Percentiles rank a stretch among this genome's conserved stretches.
These are phyloP conservation scores for Drosophila arawakana DNA, from an alignment of 1,140 invertebrate genomes.

Conservation along the genomic window DNA sequence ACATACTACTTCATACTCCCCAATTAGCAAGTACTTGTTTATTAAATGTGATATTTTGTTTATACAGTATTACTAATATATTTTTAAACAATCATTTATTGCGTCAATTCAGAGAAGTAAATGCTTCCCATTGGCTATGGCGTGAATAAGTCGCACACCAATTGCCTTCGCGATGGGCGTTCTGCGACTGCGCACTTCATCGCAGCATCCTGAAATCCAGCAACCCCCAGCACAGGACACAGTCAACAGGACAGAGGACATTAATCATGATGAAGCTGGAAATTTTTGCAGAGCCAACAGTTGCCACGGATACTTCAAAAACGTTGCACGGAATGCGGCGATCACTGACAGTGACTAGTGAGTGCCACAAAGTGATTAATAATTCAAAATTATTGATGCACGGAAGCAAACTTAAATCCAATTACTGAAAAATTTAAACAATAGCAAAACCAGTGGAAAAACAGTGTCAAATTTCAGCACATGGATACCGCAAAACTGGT, in stretches of 20 bases:
- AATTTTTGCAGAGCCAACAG: constrained; percentile 43
- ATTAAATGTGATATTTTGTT: too few species aligned
- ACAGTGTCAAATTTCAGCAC: constrained; percentile 26
- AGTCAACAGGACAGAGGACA: not conserved
- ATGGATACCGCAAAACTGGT: constrained; percentile 80
- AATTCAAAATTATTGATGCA: constrained; percentile 73
- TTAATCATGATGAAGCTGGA: constrained; percentile 31
- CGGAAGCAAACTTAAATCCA: constrained; percentile 59
- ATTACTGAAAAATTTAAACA: constrained; percentile 55
- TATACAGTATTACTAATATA: not conserved
- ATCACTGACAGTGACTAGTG: constrained; percentile 54
- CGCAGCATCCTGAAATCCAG: constrained; percentile 52
- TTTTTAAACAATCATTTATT: not conserved
- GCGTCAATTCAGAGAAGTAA: constrained; percentile 1
- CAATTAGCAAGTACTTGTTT: too few species aligned
- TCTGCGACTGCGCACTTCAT: constrained; percentile 52
- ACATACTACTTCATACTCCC: too few species aligned
- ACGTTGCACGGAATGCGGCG: constrained; percentile 66
- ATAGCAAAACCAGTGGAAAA: constrained; percentile 39
- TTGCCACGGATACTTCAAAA: constrained; percentile 63
- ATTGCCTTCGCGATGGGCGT: constrained; percentile 51
- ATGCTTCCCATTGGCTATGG: constrained; percentile 43
- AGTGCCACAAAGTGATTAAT: constrained; percentile 63
- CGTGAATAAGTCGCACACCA: constrained; percentile 27
- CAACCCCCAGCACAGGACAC: constrained; percentile 41